Percentiles rank a stretch among this genome's conserved stretches.
phyloP scores from a whole-genome alignment of 2,888 invertebrate genomes.

The Pogonocherus hispidulus region DNA sequence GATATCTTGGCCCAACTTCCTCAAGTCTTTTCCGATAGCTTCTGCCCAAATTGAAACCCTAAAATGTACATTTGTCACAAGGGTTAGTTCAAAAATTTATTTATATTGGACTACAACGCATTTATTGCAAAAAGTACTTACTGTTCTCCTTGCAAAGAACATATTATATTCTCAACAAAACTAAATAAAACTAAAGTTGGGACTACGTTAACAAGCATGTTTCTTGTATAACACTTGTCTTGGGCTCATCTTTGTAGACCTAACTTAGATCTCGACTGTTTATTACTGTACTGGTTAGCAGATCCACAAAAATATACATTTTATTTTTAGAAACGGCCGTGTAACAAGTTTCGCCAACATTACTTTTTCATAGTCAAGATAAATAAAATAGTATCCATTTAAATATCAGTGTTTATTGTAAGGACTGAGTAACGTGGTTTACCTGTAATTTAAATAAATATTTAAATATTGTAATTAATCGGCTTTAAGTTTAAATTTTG shows the following conservation, averaged over 20 bases:
- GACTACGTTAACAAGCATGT: not conserved
- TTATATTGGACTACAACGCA: not conserved
- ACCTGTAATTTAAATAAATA: no score
- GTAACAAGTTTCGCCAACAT: not conserved
- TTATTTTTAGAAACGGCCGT: constrained; percentile 16
- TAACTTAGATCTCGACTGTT: not conserved
- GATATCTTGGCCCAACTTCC: constrained; percentile 82
- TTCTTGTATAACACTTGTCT: constrained; percentile 2
- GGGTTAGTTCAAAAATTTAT: not conserved
- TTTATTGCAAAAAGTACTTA: constrained; percentile 46
- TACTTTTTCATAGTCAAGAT: not conserved
- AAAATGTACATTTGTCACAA: constrained; percentile 53
- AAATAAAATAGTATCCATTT: no score
- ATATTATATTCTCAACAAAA: constrained; percentile 7
- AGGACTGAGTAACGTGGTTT: no score
- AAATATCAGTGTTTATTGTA: no score
- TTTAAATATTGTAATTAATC: no score
- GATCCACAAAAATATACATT: constrained; percentile 6
- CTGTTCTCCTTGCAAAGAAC: constrained; percentile 56
- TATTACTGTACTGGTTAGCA: not conserved
- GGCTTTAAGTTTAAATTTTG: no score
- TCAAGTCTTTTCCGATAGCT: constrained; percentile 83
- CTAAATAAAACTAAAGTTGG: not conserved
- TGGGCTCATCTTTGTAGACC: not conserved
- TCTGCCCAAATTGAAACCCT: constrained; percentile 87